Conservation (phyloP, 2,113 vertebrate genomes). For the Erythrocercus mccallii region DNA sequence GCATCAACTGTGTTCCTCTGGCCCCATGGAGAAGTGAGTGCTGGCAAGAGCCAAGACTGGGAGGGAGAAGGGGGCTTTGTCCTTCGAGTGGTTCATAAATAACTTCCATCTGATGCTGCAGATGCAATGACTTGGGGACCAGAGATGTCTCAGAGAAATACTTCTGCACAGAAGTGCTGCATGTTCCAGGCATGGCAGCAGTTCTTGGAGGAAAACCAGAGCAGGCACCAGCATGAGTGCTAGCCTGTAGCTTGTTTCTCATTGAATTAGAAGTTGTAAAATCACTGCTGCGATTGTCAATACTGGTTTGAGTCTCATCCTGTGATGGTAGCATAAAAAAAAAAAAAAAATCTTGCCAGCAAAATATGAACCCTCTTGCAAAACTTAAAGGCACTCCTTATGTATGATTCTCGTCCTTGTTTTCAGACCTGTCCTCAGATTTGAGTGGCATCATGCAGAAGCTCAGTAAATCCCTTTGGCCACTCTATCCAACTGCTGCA, state of each 20-base stretch:
- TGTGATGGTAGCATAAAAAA: background rate
- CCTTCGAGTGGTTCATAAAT: rapidly evolving
- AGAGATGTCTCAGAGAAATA: background rate
- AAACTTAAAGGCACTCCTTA: background rate
- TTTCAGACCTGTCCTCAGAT: background rate
- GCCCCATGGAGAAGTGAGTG: rapidly evolving
- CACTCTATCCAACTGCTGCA: background rate
- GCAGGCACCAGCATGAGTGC: background rate
- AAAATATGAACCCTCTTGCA: background rate
- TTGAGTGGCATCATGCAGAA: background rate
- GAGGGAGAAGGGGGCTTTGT: background rate
- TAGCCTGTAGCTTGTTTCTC: background rate
- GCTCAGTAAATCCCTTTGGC: background rate
- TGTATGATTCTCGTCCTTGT: background rate
- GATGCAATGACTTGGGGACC: background rate
- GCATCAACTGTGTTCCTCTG: rapidly evolving
- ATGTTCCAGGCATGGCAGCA: background rate
- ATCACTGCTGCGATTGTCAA: background rate
- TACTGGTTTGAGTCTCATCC: background rate
- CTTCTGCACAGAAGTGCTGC: background rate
- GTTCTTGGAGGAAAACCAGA: background rate
- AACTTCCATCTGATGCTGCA: background rate
- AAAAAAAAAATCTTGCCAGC: background rate
- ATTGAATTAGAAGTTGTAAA: background rate
- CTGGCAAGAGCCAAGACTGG: background rate